phyloP scores from a whole-genome alignment of 2,888 invertebrate species.

The Lasioglossum oenotherae region DNA sequence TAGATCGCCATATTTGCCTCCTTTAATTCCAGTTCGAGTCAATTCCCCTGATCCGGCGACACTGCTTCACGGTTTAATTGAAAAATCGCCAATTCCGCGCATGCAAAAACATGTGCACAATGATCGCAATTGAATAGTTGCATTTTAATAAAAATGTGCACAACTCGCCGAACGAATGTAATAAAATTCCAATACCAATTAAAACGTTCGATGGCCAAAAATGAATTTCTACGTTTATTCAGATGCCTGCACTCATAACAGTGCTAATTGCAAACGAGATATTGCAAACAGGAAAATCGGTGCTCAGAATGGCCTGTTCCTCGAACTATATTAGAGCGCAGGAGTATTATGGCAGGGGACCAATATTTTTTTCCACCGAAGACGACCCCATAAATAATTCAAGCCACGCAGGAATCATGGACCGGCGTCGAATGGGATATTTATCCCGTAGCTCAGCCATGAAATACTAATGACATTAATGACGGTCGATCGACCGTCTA shows the following conservation, averaged over 20 bases:
- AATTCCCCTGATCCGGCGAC: no score
- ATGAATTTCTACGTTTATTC: background rate
- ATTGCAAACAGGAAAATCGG: background rate
- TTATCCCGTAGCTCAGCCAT: slow-evolving; percentile 43
- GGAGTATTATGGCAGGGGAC: slow-evolving; percentile 1
- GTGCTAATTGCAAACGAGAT: background rate
- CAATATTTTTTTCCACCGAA: slow-evolving; percentile 7
- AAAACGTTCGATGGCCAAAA: background rate
- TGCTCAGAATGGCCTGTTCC: background rate
- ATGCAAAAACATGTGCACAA: background rate
- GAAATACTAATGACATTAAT: slow-evolving; percentile 61
- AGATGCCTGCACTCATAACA: no score
- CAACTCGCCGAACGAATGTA: background rate
- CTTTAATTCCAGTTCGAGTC: no score
- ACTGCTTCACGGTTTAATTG: background rate
- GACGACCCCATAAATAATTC: slow-evolving; percentile 42
- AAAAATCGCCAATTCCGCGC: background rate
- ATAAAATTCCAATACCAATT: background rate
- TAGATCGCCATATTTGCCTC: no score
- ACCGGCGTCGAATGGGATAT: slow-evolving; percentile 44
- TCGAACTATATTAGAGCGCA: background rate
- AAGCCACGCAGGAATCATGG: slow-evolving; percentile 36
- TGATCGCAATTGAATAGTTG: background rate
- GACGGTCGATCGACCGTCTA: slow-evolving; percentile 39
- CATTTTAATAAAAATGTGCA: background rate